These are phyloP conservation scores for Cuculus canorus DNA, from an alignment of 2,797 vertebrate genomes.

Conservation along the genomic window DNA sequence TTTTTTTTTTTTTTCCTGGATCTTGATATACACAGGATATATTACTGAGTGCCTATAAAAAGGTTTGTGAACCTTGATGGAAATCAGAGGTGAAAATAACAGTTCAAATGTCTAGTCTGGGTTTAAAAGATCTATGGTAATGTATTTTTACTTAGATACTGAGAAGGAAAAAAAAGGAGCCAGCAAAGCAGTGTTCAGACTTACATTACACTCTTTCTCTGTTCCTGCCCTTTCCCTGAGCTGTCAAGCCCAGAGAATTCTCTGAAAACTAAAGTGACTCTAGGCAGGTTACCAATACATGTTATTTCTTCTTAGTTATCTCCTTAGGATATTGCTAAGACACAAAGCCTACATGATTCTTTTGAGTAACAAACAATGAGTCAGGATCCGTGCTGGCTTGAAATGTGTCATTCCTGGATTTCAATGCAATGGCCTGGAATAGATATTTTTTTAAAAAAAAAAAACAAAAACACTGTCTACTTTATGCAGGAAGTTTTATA, in stretches of 20 bases:
- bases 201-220: slow-evolving; percentile 64
- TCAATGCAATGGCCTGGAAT: neutral
- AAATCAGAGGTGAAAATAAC: slow-evolving; percentile 83
- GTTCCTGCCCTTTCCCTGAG: slow-evolving; percentile 2
- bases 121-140: slow-evolving; percentile 77
- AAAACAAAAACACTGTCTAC: neutral
- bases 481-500: neutral
- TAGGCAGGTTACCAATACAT: slow-evolving; percentile 26
- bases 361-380: slow-evolving; percentile 51
- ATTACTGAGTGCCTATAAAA: slow-evolving; percentile 77
- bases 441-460: neutral
- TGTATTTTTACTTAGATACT: slow-evolving; percentile 74
- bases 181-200: slow-evolving; percentile 67
- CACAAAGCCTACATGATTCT: slow-evolving; percentile 16
- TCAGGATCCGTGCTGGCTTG: neutral
- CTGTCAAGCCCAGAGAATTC: slow-evolving; percentile 21
- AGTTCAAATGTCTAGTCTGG: slow-evolving; percentile 81
- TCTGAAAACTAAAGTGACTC: slow-evolving; percentile 43
- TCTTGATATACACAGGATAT: slow-evolving; percentile 77
- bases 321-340: slow-evolving; percentile 25
- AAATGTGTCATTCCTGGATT: neutral
- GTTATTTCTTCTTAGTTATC: slow-evolving; percentile 28
- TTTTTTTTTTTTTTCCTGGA: slow-evolving; percentile 65
- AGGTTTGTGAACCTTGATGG: slow-evolving; percentile 79
- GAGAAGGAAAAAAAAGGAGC: slow-evolving; percentile 58